These are phyloP conservation scores for Eupithecia tripunctaria DNA, from an alignment of 2,888 invertebrate genomes.

Conservation along the genomic window DNA sequence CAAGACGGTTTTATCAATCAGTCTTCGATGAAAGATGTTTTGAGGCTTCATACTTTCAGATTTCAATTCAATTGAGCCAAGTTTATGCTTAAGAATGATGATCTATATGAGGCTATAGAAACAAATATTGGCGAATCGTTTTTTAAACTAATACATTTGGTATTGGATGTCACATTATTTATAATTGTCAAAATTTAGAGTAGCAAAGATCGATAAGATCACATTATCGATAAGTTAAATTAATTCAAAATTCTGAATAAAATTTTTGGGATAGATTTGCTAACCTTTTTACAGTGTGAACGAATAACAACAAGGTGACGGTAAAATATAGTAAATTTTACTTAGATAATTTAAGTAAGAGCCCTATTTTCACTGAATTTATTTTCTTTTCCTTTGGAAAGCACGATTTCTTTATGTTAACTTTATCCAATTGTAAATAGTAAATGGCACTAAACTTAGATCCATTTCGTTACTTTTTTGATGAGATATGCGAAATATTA, in stretches of 20 bases:
- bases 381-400: neutral
- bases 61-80: neutral
- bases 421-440: conserved; percentile 14
- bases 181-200: neutral
- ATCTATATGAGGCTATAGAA: neutral
- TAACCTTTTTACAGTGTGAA: too few species aligned
- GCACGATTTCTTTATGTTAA: neutral
- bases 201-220: neutral
- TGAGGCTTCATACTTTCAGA: neutral
- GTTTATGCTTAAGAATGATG: neutral
- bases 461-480: neutral
- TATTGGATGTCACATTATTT: neutral
- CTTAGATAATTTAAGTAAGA: neutral
- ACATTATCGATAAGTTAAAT: neutral
- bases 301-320: too few species aligned
- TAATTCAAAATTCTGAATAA: neutral
- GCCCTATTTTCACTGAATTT: neutral
- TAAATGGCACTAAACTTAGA: conserved; percentile 17
- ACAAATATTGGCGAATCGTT: neutral
- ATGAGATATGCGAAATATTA: too few species aligned
- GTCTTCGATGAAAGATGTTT: neutral
- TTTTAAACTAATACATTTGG: neutral
- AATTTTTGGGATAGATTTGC: too few species aligned
- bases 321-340: neutral
- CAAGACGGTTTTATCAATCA: neutral